Conservation (phyloP, 2,888 invertebrate genomes). For the Agrotis segetum region DNA sequence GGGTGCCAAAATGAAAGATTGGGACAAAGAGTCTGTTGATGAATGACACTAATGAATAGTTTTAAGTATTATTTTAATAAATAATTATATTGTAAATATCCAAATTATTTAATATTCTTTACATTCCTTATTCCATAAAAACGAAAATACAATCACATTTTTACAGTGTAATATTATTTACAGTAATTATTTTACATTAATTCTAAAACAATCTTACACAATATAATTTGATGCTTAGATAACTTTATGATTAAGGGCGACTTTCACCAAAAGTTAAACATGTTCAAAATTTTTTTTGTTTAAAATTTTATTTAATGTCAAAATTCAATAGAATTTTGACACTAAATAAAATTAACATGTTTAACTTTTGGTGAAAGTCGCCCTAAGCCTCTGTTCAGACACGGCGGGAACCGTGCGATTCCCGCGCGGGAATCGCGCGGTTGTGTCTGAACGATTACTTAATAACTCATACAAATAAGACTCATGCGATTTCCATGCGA, state of each 20-base stretch:
- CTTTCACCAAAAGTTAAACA: no score
- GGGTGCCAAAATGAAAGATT: conserved; percentile 97
- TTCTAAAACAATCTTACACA: background rate
- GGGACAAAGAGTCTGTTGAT: conserved; percentile 94
- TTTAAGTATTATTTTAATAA: conserved; percentile 54
- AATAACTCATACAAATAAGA: no score
- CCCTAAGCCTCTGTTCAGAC: no score
- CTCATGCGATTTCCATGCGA: no score
- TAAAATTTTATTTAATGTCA: no score
- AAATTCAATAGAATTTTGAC: no score
- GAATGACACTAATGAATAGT: conserved; percentile 73
- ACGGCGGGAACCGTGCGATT: no score
- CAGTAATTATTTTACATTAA: conserved; percentile 26
- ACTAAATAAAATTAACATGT: no score
- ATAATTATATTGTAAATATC: conserved; percentile 61
- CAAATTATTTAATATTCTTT: conserved; percentile 24
- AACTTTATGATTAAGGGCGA: conserved; percentile 5
- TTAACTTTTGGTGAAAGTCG: no score
- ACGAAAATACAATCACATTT: conserved; percentile 10
- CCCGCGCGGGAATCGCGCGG: no score
- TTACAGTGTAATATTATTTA: conserved; percentile 36
- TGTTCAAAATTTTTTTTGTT: no score
- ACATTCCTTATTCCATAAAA: conserved; percentile 8
- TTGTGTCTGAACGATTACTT: no score
- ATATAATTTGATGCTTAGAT: background rate